Evolutionary conservation across 2,113 vertebrate species (phyloP), one percentile per base, ranked within the genome.

Genomic region (Heterotis niloticus): DNA sequence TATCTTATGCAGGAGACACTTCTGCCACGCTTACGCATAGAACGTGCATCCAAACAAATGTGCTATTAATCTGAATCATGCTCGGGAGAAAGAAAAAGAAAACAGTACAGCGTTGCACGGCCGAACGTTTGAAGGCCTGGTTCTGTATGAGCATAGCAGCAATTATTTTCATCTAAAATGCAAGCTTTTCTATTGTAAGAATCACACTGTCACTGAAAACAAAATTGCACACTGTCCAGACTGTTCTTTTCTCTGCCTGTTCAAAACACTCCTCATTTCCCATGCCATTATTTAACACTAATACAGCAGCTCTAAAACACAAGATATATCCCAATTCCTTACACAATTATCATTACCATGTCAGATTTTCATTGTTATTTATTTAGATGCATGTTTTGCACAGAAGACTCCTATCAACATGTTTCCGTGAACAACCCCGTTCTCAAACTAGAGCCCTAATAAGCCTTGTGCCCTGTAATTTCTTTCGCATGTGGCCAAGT

Each of bases 381-480:
- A 83, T 88, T 85, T 81, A 78, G 73, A 84, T 84, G 84, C 67
- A 82, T 80, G 79, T 87, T 87, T 79, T 84, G 83, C 83, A 44
- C 2, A 44, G 80, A 83, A 86, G 79, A 44, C 80, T 77, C 87
- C 90, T 88, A 91, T 89, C 84, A 82, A 84, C 82, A 82, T 77
- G 82, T 86, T 89, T 90, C 89, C 84, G 78, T 80, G 84, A 74
- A 80, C 66, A 24, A 76, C 65, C 79, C 80, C 0, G 52, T 68
- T 64, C 84, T 72, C 70, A 81, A 68, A 81, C 77, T 85, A 75
- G 80, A 77, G 81, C 83, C 77, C 86, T 84, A 86, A 88, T 83
- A 78, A 86, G 87, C 88, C 82, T 66, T 14, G 66, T 66, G 86
- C 88, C 86, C 91, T 92, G 87, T 91, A 91, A 93, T 93, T 91